Evolutionary conservation across 2,888 invertebrate genomes (phyloP).

Genomic region (Cerastoderma edule): DNA sequence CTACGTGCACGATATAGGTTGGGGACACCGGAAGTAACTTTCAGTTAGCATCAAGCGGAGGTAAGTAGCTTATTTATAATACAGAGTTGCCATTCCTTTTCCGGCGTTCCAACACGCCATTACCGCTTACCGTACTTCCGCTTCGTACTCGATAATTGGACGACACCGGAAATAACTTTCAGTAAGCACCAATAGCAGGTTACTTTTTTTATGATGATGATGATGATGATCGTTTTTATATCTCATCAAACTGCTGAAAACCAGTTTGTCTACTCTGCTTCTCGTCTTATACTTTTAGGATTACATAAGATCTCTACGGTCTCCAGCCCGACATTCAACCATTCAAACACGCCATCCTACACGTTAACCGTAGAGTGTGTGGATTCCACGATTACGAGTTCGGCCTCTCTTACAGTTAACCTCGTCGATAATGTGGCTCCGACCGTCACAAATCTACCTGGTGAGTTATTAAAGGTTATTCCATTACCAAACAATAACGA

Average conservation of each 20-base stretch:
- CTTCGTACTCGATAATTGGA: background rate
- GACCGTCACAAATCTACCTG: slow-evolving; percentile 30
- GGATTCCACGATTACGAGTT: background rate
- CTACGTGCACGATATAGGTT: slow-evolving; percentile 14
- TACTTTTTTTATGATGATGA: background rate
- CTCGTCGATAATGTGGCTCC: slow-evolving; percentile 32
- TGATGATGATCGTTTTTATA: background rate
- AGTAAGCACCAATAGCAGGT: background rate
- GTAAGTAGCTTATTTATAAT: background rate
- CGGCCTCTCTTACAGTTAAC: slow-evolving; percentile 30
- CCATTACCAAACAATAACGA: background rate
- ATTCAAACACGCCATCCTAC: background rate
- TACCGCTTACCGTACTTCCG: background rate
- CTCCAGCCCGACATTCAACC: slow-evolving; percentile 15
- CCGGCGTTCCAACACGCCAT: too few species aligned
- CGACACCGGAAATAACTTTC: background rate
- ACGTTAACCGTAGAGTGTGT: slow-evolving; percentile 23
- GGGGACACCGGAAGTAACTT: slow-evolving; percentile 30
- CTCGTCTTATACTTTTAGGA: slow-evolving; percentile 17
- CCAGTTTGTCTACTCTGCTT: background rate
- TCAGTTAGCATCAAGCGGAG: background rate
- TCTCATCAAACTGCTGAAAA: background rate
- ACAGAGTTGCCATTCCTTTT: too few species aligned
- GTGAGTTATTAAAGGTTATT: slow-evolving; percentile 1
- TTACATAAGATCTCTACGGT: slow-evolving; percentile 17